Conservation (phyloP, 2,113 vertebrate species). For the Hucho hucho region DNA sequence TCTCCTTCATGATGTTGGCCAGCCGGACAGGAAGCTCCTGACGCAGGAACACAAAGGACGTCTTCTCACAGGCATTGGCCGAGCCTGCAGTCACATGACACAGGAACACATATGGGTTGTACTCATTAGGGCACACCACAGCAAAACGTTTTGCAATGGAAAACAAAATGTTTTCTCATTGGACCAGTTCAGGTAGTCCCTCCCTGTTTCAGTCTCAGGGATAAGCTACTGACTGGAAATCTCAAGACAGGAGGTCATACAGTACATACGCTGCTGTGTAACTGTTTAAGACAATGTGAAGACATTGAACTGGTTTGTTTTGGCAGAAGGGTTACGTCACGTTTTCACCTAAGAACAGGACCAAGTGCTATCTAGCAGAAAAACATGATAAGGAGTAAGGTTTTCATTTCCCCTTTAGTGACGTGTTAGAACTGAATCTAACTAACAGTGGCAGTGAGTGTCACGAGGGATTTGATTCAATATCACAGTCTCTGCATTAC, state of each 20-base stretch:
- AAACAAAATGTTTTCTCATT: not conserved
- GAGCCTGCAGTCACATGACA: conserved; percentile 77
- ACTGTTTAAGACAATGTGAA: not conserved
- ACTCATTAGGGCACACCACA: too few species aligned
- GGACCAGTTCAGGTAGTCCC: too few species aligned
- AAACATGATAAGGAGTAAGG: too few species aligned
- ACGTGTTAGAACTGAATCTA: too few species aligned
- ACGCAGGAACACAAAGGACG: conserved; percentile 91
- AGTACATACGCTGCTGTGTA: too few species aligned
- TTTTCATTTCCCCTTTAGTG: too few species aligned
- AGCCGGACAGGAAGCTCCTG: conserved; percentile 96
- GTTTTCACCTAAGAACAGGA: too few species aligned
- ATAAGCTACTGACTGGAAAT: not conserved
- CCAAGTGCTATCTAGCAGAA: too few species aligned
- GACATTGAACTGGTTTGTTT: not conserved
- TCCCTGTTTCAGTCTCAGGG: not conserved
- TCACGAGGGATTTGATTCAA: too few species aligned
- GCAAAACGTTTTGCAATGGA: not conserved
- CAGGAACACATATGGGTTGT: too few species aligned
- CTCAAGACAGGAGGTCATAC: not conserved
- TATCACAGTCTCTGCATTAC: too few species aligned
- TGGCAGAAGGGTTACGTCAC: not conserved
- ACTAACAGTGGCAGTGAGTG: too few species aligned
- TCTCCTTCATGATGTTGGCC: conserved; percentile 96
- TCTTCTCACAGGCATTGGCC: conserved; percentile 94